phyloP scores from a whole-genome alignment of 1,140 invertebrate genomes.

The Melanaphis sacchari region DNA sequence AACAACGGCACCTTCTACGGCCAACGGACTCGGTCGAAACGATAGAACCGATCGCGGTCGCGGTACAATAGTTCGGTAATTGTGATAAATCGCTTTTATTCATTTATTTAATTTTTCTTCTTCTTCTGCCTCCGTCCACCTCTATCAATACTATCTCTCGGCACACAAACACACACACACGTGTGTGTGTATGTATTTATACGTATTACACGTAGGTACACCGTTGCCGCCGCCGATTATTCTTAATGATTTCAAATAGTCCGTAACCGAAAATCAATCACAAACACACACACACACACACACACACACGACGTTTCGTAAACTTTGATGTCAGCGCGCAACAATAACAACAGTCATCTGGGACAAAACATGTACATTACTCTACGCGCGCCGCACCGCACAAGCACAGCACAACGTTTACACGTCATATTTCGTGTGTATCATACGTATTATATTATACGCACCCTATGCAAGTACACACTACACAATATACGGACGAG shows the following conservation, averaged over 20 bases:
- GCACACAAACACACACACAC: neutral
- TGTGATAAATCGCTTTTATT: constrained; percentile 54
- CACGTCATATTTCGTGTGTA: no score
- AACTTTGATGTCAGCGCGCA: constrained; percentile 10
- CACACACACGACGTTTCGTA: neutral
- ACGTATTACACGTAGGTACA: neutral
- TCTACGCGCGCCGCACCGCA: no score
- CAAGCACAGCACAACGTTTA: no score
- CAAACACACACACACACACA: neutral
- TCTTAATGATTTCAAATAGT: constrained; percentile 32
- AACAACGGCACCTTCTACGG: constrained; percentile 38
- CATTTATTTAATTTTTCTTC: constrained; percentile 15
- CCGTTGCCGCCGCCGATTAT: neutral
- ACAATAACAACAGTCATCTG: neutral
- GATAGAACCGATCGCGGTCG: neutral
- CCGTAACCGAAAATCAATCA: constrained; percentile 44
- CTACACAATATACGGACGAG: no score
- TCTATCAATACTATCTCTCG: neutral
- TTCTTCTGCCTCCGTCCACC: neutral
- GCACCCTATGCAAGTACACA: no score
- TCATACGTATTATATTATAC: neutral
- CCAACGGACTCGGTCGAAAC: neutral
- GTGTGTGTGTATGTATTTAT: neutral
- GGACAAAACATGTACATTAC: neutral
- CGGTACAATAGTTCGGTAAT: constrained; percentile 44